phyloP scores from a whole-genome alignment of 2,797 vertebrate species.

The Galaxias olidus region DNA sequence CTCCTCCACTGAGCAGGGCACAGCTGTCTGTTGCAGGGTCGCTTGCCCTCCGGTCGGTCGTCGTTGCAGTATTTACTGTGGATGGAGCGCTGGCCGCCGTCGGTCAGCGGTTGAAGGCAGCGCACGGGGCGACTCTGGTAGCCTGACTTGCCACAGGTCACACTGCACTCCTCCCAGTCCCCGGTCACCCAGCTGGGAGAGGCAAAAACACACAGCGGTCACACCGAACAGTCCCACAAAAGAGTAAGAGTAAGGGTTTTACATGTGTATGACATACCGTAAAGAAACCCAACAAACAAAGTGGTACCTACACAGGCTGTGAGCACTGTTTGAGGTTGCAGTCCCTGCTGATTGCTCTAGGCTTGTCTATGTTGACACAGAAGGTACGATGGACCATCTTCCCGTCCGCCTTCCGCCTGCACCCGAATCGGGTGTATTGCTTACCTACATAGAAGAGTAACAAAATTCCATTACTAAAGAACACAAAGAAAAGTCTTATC shows the following conservation, averaged over 20 bases:
- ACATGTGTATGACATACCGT: too few species aligned
- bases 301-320: slow-evolving; percentile 76
- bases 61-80: slow-evolving; percentile 87
- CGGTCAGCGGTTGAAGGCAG: slow-evolving; percentile 82
- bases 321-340: slow-evolving; percentile 92
- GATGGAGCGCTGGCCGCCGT: slow-evolving; percentile 80
- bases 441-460: slow-evolving; percentile 73
- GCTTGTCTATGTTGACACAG: slow-evolving; percentile 86
- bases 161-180: slow-evolving; percentile 90
- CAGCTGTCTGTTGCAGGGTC: slow-evolving; percentile 84
- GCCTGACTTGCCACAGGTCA: slow-evolving; percentile 88
- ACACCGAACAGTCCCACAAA: background rate
- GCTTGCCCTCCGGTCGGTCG: slow-evolving; percentile 83
- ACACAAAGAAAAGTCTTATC: background rate
- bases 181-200: slow-evolving; percentile 85
- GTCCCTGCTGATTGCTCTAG: slow-evolving; percentile 86
- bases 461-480: slow-evolving; percentile 2
- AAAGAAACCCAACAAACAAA: too few species aligned
- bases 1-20: slow-evolving; percentile 87
- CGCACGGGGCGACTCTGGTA: slow-evolving; percentile 85
- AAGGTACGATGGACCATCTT: slow-evolving; percentile 91
- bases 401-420: slow-evolving; percentile 88
- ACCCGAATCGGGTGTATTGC: slow-evolving; percentile 95
- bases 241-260: too few species aligned
- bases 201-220: slow-evolving; percentile 8